These are phyloP conservation scores for Lasiurus borealis DNA, from an alignment of 2,113 vertebrate genomes.

Conservation along the genomic window DNA sequence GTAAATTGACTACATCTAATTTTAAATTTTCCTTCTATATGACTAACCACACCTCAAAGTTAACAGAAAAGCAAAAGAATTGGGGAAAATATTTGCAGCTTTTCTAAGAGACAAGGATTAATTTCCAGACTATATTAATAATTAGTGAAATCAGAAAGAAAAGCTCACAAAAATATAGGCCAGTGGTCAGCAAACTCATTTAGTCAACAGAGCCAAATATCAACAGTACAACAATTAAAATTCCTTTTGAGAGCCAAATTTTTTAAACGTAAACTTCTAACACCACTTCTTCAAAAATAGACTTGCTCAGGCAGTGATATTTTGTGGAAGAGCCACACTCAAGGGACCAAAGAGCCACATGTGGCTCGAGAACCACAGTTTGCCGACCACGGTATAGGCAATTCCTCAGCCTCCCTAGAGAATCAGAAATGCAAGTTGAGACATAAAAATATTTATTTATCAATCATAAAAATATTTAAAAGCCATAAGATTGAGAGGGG, in stretches of 20 bases:
- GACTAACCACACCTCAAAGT: background rate
- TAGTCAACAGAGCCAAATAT: too few relatives aligned
- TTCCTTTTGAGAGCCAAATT: too few relatives aligned
- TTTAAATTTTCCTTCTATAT: background rate
- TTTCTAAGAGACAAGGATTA: background rate
- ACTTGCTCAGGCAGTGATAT: too few relatives aligned
- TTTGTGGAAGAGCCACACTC: too few relatives aligned
- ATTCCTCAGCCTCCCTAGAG: background rate
- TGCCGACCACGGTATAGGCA: background rate
- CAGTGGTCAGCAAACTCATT: too few relatives aligned
- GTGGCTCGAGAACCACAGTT: too few relatives aligned
- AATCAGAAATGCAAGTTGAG: conserved; percentile 46
- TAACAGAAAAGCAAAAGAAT: background rate
- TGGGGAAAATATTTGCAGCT: background rate
- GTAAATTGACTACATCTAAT: background rate
- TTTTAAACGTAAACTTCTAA: too few relatives aligned
- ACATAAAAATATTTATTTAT: background rate
- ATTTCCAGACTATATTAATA: background rate
- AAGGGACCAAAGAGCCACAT: too few relatives aligned
- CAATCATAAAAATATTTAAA: conserved; percentile 20
- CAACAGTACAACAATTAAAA: too few relatives aligned
- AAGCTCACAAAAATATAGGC: background rate
- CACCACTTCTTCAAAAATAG: too few relatives aligned
- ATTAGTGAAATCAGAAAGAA: background rate
- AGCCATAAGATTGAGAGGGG: background rate